Base-by-base conservation (phyloP, 2,113 vertebrate species). In the Myotis brandtii region DNA sequence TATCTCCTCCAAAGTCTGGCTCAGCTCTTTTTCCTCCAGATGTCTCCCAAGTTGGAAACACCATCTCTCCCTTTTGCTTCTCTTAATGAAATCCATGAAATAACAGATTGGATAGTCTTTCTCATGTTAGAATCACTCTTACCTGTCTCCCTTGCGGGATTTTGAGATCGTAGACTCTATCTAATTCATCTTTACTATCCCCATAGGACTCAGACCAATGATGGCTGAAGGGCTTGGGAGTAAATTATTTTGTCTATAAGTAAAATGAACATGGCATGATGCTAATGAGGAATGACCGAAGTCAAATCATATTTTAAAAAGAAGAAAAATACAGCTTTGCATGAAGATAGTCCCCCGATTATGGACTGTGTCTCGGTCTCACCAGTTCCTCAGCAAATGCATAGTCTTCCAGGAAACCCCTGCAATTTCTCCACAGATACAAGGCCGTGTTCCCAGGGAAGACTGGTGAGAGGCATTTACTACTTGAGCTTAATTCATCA, bases 401-500 rank as follows among this genome's bases (percentile, higher is more conserved):
- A 77, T 10, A 62, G 4, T 83, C 34, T 92, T 96, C 50, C n/a
- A 66, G 86, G 84, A 88, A 89, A 73, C 37, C 23, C 23, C 37
- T 59, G 34, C 43, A 32, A 91, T 52, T 95, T 95, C 59, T 86
- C 85, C 62, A 81, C 11, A 77, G 32, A 93, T 67, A 59, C 76
- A 94, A 93, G 97, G 81, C 48, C 92, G 50, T 37, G 37, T 37
- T 95, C 90, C 69, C 85, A 73, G 40, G 43, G 46, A 18, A 97
- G 52, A 50, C 75, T 73, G 27, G 66, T 25, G 4, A 80, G 14
- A 91, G 32, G 54, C n/a, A 79, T 95, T 95, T 48, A 64, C 81
- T 64, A 79, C 48, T 88, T 52, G 40, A 92, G 90, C 66, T 94
- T 96, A 95, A 97, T 97, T 96, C 93, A 97, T 95, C 92, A 89